A percentile compares a stretch with the other conserved stretches of the same genome.
These are phyloP conservation scores for Ceraclea dissimilis DNA, from an alignment of 2,888 invertebrate species.

Conservation along the genomic window DNA sequence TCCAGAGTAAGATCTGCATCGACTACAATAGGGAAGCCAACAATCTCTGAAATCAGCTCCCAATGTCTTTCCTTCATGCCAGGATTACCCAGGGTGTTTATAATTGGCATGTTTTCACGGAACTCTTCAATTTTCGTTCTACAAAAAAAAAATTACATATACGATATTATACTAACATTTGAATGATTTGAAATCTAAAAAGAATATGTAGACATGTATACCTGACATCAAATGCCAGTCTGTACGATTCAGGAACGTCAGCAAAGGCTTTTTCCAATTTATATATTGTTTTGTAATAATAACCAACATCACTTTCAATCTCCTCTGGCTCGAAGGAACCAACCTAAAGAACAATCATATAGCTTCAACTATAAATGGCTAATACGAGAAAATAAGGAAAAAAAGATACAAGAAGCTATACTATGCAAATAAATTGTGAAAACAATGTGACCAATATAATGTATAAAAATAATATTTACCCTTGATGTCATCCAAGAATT, in stretches of 20 bases:
- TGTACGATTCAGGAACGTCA: slow-evolving; percentile 65
- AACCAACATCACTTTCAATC: slow-evolving; percentile 73
- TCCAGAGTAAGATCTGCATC: slow-evolving; percentile 75
- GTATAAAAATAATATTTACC: too few relatives aligned
- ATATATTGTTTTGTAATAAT: slow-evolving; percentile 64
- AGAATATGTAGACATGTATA: slow-evolving; percentile 25
- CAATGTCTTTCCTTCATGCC: slow-evolving; percentile 89
- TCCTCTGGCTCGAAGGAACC: slow-evolving; percentile 81
- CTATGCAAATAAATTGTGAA: too few relatives aligned
- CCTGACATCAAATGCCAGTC: slow-evolving; percentile 58
- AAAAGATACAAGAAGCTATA: too few relatives aligned
- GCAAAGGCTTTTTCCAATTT: slow-evolving; percentile 83
- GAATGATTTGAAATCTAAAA: not conserved
- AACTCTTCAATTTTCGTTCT: slow-evolving; percentile 77
- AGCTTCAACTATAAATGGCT: too few relatives aligned
- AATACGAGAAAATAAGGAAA: too few relatives aligned
- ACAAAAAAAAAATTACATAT: slow-evolving; percentile 23
- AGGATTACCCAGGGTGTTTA: slow-evolving; percentile 89
- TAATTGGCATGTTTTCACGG: slow-evolving; percentile 82
- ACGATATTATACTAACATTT: not conserved
- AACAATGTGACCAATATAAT: too few relatives aligned
- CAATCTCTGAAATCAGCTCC: slow-evolving; percentile 91
- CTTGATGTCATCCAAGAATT: slow-evolving; percentile 76
- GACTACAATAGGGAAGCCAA: slow-evolving; percentile 85
- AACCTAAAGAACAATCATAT: slow-evolving; percentile 55